phyloP scores from a whole-genome alignment of 2,113 vertebrate species.

The Platysteira castanea region DNA sequence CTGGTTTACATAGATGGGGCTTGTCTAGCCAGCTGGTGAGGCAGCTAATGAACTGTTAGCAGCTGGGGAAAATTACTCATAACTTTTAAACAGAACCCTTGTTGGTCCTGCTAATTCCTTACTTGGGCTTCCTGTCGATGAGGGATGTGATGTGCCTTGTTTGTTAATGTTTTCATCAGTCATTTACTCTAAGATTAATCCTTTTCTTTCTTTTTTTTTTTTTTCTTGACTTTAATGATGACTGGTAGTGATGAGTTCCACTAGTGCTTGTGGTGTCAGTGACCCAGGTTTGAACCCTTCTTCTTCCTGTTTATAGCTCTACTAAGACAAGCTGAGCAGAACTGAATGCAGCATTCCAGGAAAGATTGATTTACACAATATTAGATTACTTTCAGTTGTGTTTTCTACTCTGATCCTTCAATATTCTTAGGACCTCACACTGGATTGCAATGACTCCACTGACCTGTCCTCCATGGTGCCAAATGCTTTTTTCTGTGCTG shows the following conservation, averaged over 20 bases:
- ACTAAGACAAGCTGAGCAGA: not conserved
- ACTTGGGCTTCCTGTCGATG: not conserved
- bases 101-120: not conserved
- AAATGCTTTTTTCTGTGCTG: not conserved
- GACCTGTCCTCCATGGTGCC: not conserved
- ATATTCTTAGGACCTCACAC: not conserved
- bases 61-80: not conserved
- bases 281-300: constrained; percentile 9
- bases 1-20: not conserved
- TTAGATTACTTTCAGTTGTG: not conserved
- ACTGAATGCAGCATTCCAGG: not conserved
- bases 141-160: not conserved
- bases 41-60: not conserved
- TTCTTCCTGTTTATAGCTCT: constrained; percentile 33
- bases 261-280: not conserved
- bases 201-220: not conserved
- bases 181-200: not conserved
- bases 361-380: constrained; percentile 10
- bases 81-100: not conserved
- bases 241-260: not conserved
- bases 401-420: not conserved
- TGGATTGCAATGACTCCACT: not conserved
- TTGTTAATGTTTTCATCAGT: not conserved
- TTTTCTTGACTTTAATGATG: not conserved
- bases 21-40: not conserved